These are phyloP conservation scores for Leptinotarsa rubiginosa DNA, from an alignment of 2,888 invertebrate genomes.

Conservation along the genomic window DNA sequence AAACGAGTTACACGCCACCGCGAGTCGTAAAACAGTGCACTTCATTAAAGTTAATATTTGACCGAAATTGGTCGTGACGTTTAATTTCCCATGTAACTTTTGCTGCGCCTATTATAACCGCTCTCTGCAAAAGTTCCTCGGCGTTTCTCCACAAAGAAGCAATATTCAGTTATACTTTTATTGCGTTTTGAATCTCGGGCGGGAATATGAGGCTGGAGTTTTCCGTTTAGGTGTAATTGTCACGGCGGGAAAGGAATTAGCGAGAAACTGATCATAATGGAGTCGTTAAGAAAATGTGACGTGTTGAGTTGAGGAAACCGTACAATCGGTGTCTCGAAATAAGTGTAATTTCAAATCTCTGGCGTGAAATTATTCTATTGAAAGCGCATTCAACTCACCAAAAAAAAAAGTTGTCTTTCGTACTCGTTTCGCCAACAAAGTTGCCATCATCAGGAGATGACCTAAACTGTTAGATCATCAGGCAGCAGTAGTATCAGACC, in stretches of 20 bases:
- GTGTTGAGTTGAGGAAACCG: neutral
- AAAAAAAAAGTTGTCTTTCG: no score
- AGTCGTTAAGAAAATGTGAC: neutral
- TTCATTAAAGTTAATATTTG: conserved; percentile 50
- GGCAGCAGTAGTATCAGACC: no score
- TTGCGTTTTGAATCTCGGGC: neutral
- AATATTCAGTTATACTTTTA: neutral
- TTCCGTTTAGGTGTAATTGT: neutral
- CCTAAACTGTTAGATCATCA: no score
- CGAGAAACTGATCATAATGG: neutral
- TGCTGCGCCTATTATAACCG: conserved; percentile 25
- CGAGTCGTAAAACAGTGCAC: conserved; percentile 27
- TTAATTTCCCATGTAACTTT: conserved; percentile 37
- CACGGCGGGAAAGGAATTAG: neutral
- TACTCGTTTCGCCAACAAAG: no score
- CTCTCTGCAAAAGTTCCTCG: neutral
- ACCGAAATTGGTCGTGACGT: conserved; percentile 48
- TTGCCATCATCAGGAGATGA: no score
- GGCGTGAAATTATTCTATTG: no score
- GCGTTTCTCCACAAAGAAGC: neutral
- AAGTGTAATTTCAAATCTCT: no score
- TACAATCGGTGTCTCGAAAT: neutral
- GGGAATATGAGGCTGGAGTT: neutral
- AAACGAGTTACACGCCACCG: conserved; percentile 3
- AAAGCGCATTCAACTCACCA: no score